Evolutionary conservation across 2,113 vertebrate genomes (phyloP), one percentile per base, ranked within the genome.

Genomic region (Ciconia stormi): DNA sequence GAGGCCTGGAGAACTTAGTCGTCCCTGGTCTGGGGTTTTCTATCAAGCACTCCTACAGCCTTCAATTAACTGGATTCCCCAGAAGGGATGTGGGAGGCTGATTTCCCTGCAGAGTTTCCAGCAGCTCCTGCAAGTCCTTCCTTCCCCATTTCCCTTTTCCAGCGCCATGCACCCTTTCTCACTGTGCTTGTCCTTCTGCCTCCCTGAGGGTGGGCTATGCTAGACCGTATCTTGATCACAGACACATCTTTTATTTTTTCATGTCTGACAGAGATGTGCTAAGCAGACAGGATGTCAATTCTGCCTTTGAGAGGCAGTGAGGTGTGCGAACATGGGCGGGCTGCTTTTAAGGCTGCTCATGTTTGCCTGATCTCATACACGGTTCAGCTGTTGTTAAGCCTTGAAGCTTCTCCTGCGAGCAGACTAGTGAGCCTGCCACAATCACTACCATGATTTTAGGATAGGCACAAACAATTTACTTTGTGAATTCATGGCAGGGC

Each of bases 11-110:
- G 34, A 82, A 17, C 27, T 82, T 89, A 82, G 53, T 91, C 6
- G 17, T 46, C 30, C 47, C 30, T 55, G 65, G 70, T 65, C 66
- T 65, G 73, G 73, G 61, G 17, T 87, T 95, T 95, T 94, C 89
- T 82, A 20, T 66, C 62, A 76, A 81, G 44, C 27, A 17, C 17
- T 95, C 66, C 50, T 56, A 79, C 56, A 91, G 34, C 70, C 66
- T 87, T 82, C 77, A 92, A 89, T 97, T 95, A 94, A 89, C 73
- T 61, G 58, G 40, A 84, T 95, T 91, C 21, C 73, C 65, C 56
- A 65, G 53, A 92, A 77, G 22, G 77, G 71, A 91, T 89, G 81
- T 89, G 83, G 74, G 77, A 95, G 53, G 49, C 69, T 89, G 56
- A 74, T 87, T 91, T 67, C 49, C 65, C 65, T 13, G 6, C 87